Base-by-base conservation (phyloP, 2,113 vertebrate species). In the Hippotragus niger region DNA sequence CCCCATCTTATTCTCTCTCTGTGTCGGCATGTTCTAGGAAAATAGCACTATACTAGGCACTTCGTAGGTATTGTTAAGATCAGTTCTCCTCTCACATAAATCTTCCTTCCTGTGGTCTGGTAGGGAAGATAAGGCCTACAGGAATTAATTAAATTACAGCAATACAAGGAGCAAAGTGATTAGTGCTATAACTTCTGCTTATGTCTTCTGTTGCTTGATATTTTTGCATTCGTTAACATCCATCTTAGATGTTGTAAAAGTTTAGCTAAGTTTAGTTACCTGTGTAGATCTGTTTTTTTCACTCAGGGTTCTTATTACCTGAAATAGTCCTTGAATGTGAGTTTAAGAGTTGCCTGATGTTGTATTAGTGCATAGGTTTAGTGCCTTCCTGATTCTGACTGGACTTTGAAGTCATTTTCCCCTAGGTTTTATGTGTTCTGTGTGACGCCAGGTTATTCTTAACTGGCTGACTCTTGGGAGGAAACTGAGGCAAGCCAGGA, bases 181-280 rank as follows among this genome's bases (percentile, higher is more conserved):
- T 97, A 96, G 91, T 93, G 58, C n/a, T 97, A 2, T 93, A 91
- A 58, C 86, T 87, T 91, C 83, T 93, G 50, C 78, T 97, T 96
- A 93, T 96, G 95, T 98, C 91, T 85, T 93, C 67, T 88, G 90
- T 96, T 91, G 94, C 82, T 88, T 87, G 94, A 93, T 94, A 93
- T 97, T 97, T 97, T 95, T 94, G 67, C 62, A 95, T 91, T 95
- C 93, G 71, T 97, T 97, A 96, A 93, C 52, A 90, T 94, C 74
- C 50, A 17, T 74, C 67, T 95, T 97, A 91, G 83, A 91, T 95
- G 86, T 57, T 95, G 33, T 95, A 93, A 97, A 97, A 93, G 53
- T 88, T 88, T 87, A 94, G 89, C 87, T 91, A 74, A 74, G 67
- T 94, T 92, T 90, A 36, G 25, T 62, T 97, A 55, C 57, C 90